Base-by-base conservation (phyloP, 2,888 invertebrate species). In the Agriopis aurantiaria region DNA sequence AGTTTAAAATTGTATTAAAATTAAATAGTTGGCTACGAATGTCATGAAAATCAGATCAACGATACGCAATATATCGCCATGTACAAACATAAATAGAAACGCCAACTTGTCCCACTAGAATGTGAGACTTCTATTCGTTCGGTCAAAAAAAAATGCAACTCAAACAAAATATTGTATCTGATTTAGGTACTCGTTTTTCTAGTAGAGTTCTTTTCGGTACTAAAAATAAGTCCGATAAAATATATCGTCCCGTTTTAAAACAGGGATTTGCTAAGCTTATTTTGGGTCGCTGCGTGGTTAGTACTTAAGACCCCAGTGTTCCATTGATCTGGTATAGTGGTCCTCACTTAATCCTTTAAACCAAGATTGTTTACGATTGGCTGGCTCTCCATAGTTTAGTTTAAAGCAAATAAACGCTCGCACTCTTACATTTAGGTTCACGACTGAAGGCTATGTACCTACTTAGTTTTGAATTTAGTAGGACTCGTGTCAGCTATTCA, bases 291-390 rank as follows among this genome's bases (percentile, higher is more conserved):
- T 65, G 70, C 65, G 73, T 71, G 71, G 74, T 68, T 71, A 68
- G 65, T 67, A 69, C 66, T 74, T 71, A 63, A 71, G 69, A 69
- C 59, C 71, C 72, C 68, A 52, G 64, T 63, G 65, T 63, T 66
- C 55, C 69, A 67, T 74, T 74, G 74, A 74, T 71, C 76, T 73
- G 70, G 74, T 70, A 73, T 74, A 74, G 70, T 72, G 70, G 66
- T 65, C 57, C 67, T 71, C 69, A 66, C 69, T 73, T 72, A 76
- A 74, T 74, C 76, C 76, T 76, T 72, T 73, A 74, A 72, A 74
- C 72, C 69, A 65, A 72, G 71, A 74, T 67, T 74, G 69, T 62
- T 62, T 69, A 65, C 71, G 71, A 69, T 71, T 73, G 71, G 62
- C 57, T 11, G 66, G 52, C 17, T 65, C 48, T 52, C 12, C 48